Percentiles rank a stretch among this genome's conserved stretches.
Evolutionary conservation across 2,797 vertebrate species (phyloP).

Genomic region (Arrhamphus sclerolepis): DNA sequence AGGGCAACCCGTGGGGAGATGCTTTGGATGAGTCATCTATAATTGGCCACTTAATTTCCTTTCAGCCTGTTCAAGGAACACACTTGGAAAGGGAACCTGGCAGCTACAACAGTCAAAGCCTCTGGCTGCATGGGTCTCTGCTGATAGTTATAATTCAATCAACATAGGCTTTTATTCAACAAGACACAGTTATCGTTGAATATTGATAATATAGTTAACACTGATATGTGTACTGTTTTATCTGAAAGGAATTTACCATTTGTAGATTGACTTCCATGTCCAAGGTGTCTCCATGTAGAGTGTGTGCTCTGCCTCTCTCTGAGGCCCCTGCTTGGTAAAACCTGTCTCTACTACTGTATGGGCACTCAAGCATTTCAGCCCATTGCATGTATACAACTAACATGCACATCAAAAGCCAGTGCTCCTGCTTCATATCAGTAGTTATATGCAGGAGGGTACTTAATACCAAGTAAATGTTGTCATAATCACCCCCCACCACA

Average conservation of each 20-base stretch:
- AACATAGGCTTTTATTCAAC: conserved; percentile 26
- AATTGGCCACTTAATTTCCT: conserved; percentile 39
- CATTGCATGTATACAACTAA: conserved; percentile 57
- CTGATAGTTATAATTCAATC: conserved; percentile 41
- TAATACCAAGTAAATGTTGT: conserved; percentile 55
- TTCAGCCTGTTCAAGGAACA: conserved; percentile 26
- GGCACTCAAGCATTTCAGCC: conserved; percentile 61
- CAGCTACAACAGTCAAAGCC: conserved; percentile 19
- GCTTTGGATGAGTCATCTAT: conserved; percentile 44
- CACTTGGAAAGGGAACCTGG: conserved; percentile 16
- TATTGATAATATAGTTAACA: conserved; percentile 59
- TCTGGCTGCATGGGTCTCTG: conserved; percentile 18
- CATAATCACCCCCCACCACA: conserved; percentile 74
- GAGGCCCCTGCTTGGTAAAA: conserved; percentile 78
- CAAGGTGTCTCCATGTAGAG: conserved; percentile 57
- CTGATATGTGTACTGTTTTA: conserved; percentile 45
- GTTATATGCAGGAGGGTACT: conserved; percentile 57
- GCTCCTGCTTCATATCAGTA: conserved; percentile 73
- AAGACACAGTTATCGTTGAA: conserved; percentile 40
- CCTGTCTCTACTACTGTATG: conserved; percentile 61
- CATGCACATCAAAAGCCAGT: conserved; percentile 58
- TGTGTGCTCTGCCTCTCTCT: conserved; percentile 68
- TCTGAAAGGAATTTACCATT: conserved; percentile 64
- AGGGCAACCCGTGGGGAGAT: conserved; percentile 44
- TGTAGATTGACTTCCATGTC: conserved; percentile 49